phyloP scores from a whole-genome alignment of 1,140 invertebrate genomes.

The Elysia chlorotica region DNA sequence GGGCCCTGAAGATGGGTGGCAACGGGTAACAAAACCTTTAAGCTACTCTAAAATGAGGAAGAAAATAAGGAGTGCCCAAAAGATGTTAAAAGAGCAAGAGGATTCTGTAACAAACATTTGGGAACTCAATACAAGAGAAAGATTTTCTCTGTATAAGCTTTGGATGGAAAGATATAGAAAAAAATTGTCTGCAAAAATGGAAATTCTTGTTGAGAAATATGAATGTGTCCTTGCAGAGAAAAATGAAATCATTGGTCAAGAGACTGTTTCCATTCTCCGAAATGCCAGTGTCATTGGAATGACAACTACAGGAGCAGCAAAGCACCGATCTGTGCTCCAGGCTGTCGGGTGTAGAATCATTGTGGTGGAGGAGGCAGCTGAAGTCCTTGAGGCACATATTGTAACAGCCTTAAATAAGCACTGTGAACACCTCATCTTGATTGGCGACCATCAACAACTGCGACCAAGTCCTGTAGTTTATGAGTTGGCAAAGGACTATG shows the following conservation, averaged over 20 bases:
- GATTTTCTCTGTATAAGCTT: constrained; percentile 19
- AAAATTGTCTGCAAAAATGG: not conserved
- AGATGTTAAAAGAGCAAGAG: constrained; percentile 28
- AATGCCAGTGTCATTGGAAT: constrained; percentile 38
- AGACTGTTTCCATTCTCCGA: constrained; percentile 23
- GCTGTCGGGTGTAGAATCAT: constrained; percentile 41
- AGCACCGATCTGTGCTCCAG: constrained; percentile 29
- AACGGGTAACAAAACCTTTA: constrained; percentile 20
- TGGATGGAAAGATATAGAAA: constrained; percentile 15
- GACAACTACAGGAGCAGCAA: constrained; percentile 55
- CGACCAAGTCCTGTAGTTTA: constrained; percentile 59
- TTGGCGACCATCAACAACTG: constrained; percentile 73
- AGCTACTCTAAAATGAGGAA: constrained; percentile 22
- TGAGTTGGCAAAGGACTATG: constrained; percentile 49
- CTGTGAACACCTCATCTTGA: constrained; percentile 81
- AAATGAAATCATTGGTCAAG: not conserved
- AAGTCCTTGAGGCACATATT: constrained; percentile 53
- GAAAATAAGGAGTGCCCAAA: constrained; percentile 41
- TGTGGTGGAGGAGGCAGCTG: constrained; percentile 54
- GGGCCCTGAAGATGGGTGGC: not conserved
- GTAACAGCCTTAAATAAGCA: constrained; percentile 66
- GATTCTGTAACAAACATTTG: constrained; percentile 12
- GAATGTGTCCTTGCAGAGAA: not conserved
- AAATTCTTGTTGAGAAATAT: not conserved
- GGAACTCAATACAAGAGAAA: constrained; percentile 1